phyloP scores from a whole-genome alignment of 2,888 invertebrate genomes.

The Atethmia centrago region DNA sequence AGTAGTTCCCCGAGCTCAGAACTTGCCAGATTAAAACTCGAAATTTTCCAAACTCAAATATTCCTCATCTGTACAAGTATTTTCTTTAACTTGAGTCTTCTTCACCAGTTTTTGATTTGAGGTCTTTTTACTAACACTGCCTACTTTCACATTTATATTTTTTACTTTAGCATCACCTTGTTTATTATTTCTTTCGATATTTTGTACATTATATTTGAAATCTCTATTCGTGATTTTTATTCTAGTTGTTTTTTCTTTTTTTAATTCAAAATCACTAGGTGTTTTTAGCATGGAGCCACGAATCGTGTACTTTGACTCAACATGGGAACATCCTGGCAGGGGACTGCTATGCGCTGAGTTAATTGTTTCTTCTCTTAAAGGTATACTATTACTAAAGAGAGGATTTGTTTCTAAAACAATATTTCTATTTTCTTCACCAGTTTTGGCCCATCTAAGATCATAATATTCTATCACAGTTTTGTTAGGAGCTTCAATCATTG shows the following conservation, averaged over 20 bases:
- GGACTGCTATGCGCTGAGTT: neutral
- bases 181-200: neutral
- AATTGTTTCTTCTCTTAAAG: no score
- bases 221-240: no score
- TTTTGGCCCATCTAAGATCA: neutral
- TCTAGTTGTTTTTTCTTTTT: neutral
- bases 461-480: neutral
- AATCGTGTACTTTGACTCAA: neutral
- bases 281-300: neutral
- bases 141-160: neutral
- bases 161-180: neutral
- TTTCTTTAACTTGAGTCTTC: neutral
- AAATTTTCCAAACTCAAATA: neutral
- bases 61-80: neutral
- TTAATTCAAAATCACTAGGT: neutral
- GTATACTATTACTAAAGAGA: no score
- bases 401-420: neutral
- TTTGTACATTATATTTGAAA: neutral
- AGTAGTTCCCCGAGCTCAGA: neutral
- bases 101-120: neutral
- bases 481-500: neutral
- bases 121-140: neutral
- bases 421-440: neutral
- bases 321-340: neutral
- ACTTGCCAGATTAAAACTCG: neutral